phyloP scores from a whole-genome alignment of 1,140 invertebrate species.

The Fragariocoptes setiger region DNA sequence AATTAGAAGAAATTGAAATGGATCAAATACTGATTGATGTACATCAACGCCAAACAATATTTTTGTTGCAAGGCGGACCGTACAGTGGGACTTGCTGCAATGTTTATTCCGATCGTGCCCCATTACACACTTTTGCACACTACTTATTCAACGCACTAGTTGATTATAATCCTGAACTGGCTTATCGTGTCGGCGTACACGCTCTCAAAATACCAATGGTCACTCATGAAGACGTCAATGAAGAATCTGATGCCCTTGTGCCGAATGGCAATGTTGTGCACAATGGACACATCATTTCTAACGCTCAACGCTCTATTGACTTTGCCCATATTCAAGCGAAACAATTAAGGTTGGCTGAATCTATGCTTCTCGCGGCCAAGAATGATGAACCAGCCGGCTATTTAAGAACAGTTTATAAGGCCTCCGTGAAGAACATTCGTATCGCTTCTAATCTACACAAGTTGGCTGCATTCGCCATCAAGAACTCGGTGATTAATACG shows the following conservation, averaged over 20 bases:
- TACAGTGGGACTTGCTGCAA: conserved; percentile 35
- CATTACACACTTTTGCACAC: conserved; percentile 47
- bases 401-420: conserved; percentile 34
- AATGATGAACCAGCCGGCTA: conserved; percentile 25
- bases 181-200: conserved; percentile 28
- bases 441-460: conserved; percentile 49
- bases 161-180: conserved; percentile 33
- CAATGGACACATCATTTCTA: conserved; percentile 33
- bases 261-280: conserved; percentile 18
- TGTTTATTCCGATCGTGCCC: conserved; percentile 37
- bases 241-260: conserved; percentile 16
- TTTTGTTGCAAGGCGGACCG: conserved; percentile 27
- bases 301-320: conserved; percentile 27
- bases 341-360: conserved; percentile 41
- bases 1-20: conserved; percentile 37
- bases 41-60: conserved; percentile 21
- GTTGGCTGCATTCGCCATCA: conserved; percentile 31
- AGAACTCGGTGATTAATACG: conserved; percentile 20
- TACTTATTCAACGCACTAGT: conserved; percentile 41
- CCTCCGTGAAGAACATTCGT: conserved; percentile 41
- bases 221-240: conserved; percentile 33
- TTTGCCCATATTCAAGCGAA: conserved; percentile 38
- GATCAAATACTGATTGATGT: conserved; percentile 30
- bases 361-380: conserved; percentile 38
- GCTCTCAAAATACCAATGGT: conserved; percentile 34